Conservation (phyloP, 1,140 invertebrate species). For the Anagrus nilaparvatae region DNA sequence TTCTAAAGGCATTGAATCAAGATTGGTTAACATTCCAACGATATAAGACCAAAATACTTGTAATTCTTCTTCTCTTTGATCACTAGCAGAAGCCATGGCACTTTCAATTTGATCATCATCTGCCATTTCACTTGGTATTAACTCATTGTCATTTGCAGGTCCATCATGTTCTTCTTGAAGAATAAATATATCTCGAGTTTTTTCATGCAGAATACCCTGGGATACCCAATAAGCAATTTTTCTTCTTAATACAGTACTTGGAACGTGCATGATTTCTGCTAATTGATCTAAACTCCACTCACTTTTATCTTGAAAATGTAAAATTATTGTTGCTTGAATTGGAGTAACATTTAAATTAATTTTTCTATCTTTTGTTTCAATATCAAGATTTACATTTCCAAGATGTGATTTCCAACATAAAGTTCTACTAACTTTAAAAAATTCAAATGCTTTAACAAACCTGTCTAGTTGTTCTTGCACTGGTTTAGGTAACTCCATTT, state of each 20-base stretch:
- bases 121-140: slow-evolving; percentile 51
- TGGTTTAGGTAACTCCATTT: slow-evolving; percentile 70
- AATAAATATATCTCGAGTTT: slow-evolving; percentile 60
- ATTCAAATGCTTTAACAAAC: slow-evolving; percentile 88
- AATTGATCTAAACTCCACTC: slow-evolving; percentile 80
- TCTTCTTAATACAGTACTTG: slow-evolving; percentile 67
- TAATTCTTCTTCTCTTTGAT: slow-evolving; percentile 87
- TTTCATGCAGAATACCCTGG: slow-evolving; percentile 71
- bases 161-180: slow-evolving; percentile 65
- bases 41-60: slow-evolving; percentile 96
- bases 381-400: slow-evolving; percentile 82
- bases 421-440: slow-evolving; percentile 88
- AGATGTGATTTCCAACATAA: slow-evolving; percentile 90
- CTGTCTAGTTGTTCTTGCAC: slow-evolving; percentile 73
- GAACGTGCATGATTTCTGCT: slow-evolving; percentile 71
- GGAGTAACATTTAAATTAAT: slow-evolving; percentile 81
- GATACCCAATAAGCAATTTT: slow-evolving; percentile 89
- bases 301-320: slow-evolving; percentile 84
- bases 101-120: slow-evolving; percentile 89
- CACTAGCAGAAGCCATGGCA: slow-evolving; percentile 84
- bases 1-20: slow-evolving; percentile 85
- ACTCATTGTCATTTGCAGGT: background rate
- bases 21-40: slow-evolving; percentile 91
- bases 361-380: slow-evolving; percentile 76
- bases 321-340: slow-evolving; percentile 87